Conservation (phyloP, 2,888 invertebrate species). For the Eulithis prunata region DNA sequence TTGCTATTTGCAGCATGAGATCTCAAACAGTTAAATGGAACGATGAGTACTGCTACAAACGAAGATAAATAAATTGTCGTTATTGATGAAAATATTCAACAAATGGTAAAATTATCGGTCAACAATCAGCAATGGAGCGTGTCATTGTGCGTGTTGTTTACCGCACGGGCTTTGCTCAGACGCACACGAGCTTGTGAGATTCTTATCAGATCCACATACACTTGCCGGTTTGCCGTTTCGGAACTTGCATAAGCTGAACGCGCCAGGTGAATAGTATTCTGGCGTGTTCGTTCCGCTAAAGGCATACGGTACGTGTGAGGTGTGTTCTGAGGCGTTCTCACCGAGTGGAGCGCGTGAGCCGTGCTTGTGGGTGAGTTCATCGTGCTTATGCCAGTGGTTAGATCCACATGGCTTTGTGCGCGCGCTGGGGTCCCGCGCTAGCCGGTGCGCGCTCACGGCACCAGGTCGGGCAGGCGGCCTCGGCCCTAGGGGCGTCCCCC, state of each 20-base stretch:
- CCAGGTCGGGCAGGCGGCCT: conserved; percentile 85
- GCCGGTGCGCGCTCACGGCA: conserved; percentile 79
- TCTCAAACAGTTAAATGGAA: conserved; percentile 21
- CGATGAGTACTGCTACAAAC: conserved; percentile 25
- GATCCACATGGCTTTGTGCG: conserved; percentile 43
- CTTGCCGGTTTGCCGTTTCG: neutral
- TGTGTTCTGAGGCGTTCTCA: too few relatives aligned
- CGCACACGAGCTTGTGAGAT: conserved; percentile 31
- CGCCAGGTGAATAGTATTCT: too few relatives aligned
- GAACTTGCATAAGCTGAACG: too few relatives aligned
- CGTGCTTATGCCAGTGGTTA: conserved; percentile 29
- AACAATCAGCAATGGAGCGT: conserved; percentile 30
- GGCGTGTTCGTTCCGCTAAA: too few relatives aligned
- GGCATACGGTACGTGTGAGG: too few relatives aligned
- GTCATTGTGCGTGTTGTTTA: conserved; percentile 17
- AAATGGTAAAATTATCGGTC: conserved; percentile 24
- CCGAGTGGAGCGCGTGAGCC: neutral
- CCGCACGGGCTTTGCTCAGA: conserved; percentile 17
- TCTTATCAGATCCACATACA: conserved; percentile 6
- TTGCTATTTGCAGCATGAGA: conserved; percentile 18
- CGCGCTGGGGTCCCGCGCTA: conserved; percentile 45
- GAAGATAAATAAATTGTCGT: conserved; percentile 7
- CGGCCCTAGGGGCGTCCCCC: conserved; percentile 83
- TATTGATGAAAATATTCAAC: conserved; percentile 30
- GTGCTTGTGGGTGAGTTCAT: conserved; percentile 2